Base-by-base conservation (phyloP, 1,140 invertebrate genomes). In the Drosophila mayri region DNA sequence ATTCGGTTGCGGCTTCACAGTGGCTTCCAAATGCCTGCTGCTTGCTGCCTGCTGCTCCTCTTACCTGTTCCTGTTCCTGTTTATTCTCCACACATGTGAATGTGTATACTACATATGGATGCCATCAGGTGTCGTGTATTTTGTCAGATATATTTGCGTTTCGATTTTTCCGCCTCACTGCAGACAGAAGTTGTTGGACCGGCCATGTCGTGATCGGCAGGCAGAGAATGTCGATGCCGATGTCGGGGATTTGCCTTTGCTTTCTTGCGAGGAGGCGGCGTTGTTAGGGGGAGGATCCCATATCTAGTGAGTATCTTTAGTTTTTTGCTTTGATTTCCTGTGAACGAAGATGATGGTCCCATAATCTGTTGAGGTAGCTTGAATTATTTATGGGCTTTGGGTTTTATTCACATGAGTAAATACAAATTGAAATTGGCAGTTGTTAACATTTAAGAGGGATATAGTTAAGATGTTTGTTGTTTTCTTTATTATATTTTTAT, bases 51-150 rank as follows among this genome's bases (percentile, higher is more conserved):
- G 30, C 40, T 49, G 50, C 71, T 76, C 49, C 54, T 66, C 55
- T 67, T 38, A 52, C 54, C 54, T 72, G 68, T 72, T 72, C 14
- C 58, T 54, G 58, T 60, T 60, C 65, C 67, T 59, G 67, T 72
- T 71, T 71, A 41, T 41, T 38, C 64, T 57, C 12, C 60, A 32
- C 60, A 63, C 35, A 28, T 14, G n/a, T 25, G 16, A 1, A 3
- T 59, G 20, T 35, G 10, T 46, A 18, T 44, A 38, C 28, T 44
- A 38, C 28, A 32, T 37, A 1, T 37, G 20, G 63, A 70, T 79
- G 72, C 60, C 83, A 88, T 87, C 84, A 87, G 84, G 84, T 87
- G 83, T 87, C 83, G 83, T 83, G 80, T 88, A 87, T 88, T 87
- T 83, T 80, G 84, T 84, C 80, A 87, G 76, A 86, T 76, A 87